phyloP scores from a whole-genome alignment of 2,113 vertebrate species.

The Semnopithecus entellus region DNA sequence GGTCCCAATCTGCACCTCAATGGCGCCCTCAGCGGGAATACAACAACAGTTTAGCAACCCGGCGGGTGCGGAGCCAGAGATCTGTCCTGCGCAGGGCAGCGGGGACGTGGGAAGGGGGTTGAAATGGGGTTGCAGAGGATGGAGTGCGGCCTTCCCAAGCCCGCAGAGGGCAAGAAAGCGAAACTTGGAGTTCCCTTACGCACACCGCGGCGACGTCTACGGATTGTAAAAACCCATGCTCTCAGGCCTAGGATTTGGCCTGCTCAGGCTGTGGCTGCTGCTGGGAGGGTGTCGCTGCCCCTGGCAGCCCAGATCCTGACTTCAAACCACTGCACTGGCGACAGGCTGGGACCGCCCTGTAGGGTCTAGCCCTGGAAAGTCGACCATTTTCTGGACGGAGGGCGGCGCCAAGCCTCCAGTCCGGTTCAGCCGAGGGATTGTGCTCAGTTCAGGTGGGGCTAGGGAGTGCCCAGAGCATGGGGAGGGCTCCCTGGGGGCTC shows the following conservation, averaged over 20 bases:
- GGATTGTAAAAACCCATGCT: background rate
- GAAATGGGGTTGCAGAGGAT: background rate
- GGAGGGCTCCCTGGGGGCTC: background rate
- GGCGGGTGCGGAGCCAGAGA: background rate
- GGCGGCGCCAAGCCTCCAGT: background rate
- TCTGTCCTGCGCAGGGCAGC: background rate
- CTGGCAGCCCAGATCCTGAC: background rate
- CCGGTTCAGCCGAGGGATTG: background rate
- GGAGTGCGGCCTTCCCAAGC: background rate
- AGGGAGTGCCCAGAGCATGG: background rate
- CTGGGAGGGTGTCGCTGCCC: background rate
- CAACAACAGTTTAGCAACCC: conserved; percentile 84
- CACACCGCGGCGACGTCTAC: rapidly evolving
- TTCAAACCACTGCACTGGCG: background rate
- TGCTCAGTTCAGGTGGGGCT: too few species aligned
- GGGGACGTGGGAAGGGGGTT: background rate
- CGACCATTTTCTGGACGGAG: background rate
- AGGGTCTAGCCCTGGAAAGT: background rate
- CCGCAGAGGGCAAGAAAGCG: conserved; percentile 26
- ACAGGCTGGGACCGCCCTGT: background rate
- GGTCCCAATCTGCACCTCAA: conserved; percentile 83
- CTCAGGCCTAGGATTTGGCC: background rate
- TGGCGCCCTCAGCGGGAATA: conserved; percentile 87
- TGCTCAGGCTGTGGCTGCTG: background rate
- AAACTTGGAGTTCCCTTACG: conserved; percentile 38